Evolutionary conservation across 1,140 invertebrate species (phyloP).

Genomic region (Drosophila funebris): DNA sequence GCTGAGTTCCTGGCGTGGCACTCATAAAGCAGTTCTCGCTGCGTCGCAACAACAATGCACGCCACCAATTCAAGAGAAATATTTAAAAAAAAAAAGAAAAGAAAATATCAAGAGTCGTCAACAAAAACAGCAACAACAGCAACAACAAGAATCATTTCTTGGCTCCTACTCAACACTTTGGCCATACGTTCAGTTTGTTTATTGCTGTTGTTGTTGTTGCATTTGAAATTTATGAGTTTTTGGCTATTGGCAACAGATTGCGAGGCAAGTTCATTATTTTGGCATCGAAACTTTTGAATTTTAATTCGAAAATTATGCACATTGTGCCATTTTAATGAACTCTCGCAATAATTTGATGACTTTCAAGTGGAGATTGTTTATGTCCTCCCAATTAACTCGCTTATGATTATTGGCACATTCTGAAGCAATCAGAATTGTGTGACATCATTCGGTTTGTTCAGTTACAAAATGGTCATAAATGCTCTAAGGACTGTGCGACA

Average conservation of each 20-base stretch:
- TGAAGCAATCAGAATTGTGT: constrained; percentile 17
- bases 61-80: constrained; percentile 63
- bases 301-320: constrained; percentile 79
- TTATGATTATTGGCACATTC: constrained; percentile 21
- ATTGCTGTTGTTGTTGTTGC: constrained; percentile 59
- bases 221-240: constrained; percentile 80
- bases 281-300: constrained; percentile 77
- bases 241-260: constrained; percentile 82
- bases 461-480: constrained; percentile 17
- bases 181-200: constrained; percentile 56
- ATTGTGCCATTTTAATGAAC: constrained; percentile 62
- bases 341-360: constrained; percentile 49
- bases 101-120: constrained; percentile 13
- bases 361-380: constrained; percentile 52
- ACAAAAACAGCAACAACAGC: constrained; percentile 25
- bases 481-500: constrained; percentile 6
- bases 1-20: background rate
- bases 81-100: constrained; percentile 34
- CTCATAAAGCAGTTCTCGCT: constrained; percentile 24
- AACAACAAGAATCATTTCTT: constrained; percentile 51
- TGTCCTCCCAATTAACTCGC: constrained; percentile 53
- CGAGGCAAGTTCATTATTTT: constrained; percentile 72
- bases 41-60: constrained; percentile 61
- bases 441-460: background rate
- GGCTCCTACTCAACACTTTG: constrained; percentile 63